Evolutionary conservation across 2,888 invertebrate genomes (phyloP), one percentile per base, ranked within the genome.

Genomic region (Lydus trimaculatus): DNA sequence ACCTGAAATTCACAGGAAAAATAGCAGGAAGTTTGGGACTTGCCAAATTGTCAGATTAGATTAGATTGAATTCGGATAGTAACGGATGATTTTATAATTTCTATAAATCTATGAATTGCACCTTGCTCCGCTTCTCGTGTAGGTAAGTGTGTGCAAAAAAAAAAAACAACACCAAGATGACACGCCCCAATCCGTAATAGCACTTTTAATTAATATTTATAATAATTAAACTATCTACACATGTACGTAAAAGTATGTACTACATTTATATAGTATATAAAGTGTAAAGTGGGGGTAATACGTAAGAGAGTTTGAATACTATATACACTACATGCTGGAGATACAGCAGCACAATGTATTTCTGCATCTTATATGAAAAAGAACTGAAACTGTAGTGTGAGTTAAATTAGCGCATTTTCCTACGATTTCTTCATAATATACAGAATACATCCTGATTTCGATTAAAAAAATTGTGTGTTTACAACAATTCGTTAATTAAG

Each of bases 321-420:
- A 64, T 64, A 64, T 64, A 64, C 64, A 58, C 64, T 23, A 64
- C 64, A 48, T 31, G 58, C 58, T 64, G 31, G 56, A 64, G 64
- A 64, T 64, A 61, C 64, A 64, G 58, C 64, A 52, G 61, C 61
- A 61, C 63, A 67, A 67, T 63, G 64, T 67, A 63, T 63, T 67
- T 67, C 65, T 63, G 61, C 65, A 65, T 65, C 65, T 61, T 61
- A 65, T 61, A 63, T 65, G 63, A 69, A 63, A 69, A 28, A 56
- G 56, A 56, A 23, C 48, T 52, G 23, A 52, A 52, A 52, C 23
- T 23, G 7, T 6, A 56, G 56, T 56, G 23, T 23, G 56, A 25
- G 43, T 17, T 4, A 36, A 36, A 4, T 43, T 43, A n/a, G n/a
- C 43, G n/a, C 43, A 7, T 43, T 43, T 43, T 8, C n/a, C n/a